Conservation (phyloP, 2,113 vertebrate species). For the Varanus salvator region DNA sequence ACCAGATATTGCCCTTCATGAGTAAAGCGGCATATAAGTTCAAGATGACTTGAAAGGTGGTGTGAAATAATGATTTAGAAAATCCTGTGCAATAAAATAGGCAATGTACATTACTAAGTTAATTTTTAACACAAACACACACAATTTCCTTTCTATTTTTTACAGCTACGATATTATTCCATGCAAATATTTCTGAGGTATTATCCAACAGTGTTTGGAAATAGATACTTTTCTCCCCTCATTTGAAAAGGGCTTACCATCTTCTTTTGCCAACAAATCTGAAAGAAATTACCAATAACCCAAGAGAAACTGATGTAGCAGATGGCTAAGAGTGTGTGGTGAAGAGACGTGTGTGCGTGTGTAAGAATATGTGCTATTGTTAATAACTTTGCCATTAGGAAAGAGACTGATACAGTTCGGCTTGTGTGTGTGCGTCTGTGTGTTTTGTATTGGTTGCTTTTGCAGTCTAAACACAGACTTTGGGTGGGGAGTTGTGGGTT, state of each 20-base stretch:
- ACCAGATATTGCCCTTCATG: background rate
- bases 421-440: constrained; percentile 39
- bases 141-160: constrained; percentile 27
- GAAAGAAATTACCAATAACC: constrained; percentile 70
- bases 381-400: constrained; percentile 72
- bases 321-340: constrained; percentile 62
- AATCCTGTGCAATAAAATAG: constrained; percentile 20
- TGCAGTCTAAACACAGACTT: constrained; percentile 76
- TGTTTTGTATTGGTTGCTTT: constrained; percentile 59
- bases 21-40: background rate
- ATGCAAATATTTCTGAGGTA: background rate
- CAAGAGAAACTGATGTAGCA: constrained; percentile 68
- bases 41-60: background rate
- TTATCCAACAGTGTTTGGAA: background rate
- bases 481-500: constrained; percentile 65
- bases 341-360: constrained; percentile 55
- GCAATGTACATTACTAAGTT: background rate
- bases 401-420: constrained; percentile 61
- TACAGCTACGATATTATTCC: constrained; percentile 48
- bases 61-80: background rate
- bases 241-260: constrained; percentile 6
- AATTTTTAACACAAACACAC: background rate
- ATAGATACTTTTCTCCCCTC: background rate
- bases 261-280: constrained; percentile 59
- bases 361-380: constrained; percentile 49